These are phyloP conservation scores for Calameuta pallipes DNA, from an alignment of 2,888 invertebrate species.

Conservation along the genomic window DNA sequence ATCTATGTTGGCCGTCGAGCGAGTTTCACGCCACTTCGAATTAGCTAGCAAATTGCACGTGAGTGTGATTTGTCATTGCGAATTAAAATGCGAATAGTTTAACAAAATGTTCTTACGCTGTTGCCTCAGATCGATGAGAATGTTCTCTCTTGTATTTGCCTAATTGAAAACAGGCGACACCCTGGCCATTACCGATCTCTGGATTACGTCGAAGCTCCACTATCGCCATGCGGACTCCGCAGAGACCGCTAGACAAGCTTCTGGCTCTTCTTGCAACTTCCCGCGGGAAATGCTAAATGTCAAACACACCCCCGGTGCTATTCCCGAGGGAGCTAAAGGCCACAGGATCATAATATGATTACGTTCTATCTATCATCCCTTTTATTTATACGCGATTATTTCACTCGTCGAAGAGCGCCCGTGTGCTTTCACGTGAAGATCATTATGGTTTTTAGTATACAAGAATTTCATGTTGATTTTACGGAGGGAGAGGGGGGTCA, in stretches of 20 bases:
- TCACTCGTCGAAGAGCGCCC: slow-evolving; percentile 1
- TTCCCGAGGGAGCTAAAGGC: slow-evolving; percentile 56
- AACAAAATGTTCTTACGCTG: background rate
- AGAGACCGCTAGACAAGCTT: background rate
- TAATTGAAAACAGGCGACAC: background rate
- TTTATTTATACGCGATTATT: slow-evolving; percentile 28
- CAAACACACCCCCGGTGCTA: slow-evolving; percentile 51
- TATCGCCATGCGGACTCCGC: background rate
- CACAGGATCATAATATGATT: slow-evolving; percentile 60
- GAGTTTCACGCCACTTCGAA: slow-evolving; percentile 10
- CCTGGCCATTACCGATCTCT: background rate
- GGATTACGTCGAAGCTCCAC: background rate
- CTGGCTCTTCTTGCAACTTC: slow-evolving; percentile 24
- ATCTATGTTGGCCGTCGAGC: slow-evolving; percentile 40
- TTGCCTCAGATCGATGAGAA: background rate
- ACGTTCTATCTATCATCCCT: slow-evolving; percentile 45
- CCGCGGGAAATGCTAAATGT: slow-evolving; percentile 62
- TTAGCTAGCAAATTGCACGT: background rate
- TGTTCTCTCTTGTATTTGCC: background rate
- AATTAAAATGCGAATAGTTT: background rate
- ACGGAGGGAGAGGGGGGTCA: too few species aligned
- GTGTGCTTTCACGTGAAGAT: background rate
- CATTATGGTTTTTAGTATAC: background rate
- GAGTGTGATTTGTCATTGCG: background rate
- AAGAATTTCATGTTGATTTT: background rate